phyloP scores from a whole-genome alignment of 2,888 invertebrate genomes.

The Conops quadrifasciatus region DNA sequence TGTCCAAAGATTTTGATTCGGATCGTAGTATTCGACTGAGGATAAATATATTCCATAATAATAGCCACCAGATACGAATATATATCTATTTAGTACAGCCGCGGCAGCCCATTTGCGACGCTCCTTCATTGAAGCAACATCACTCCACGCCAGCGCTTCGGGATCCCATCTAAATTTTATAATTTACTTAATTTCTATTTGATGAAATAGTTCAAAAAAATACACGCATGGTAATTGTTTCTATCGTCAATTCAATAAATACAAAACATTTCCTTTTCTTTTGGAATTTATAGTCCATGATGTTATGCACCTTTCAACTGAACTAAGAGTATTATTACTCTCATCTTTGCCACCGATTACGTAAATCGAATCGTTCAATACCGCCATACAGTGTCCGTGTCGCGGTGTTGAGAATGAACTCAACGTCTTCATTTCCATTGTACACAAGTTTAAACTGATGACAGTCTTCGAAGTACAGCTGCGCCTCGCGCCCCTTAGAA shows the following conservation, averaged over 20 bases:
- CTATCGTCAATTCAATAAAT: too few relatives aligned
- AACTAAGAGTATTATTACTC: not conserved
- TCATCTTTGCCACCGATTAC: not conserved
- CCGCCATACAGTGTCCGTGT: not conserved
- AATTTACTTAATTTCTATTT: too few relatives aligned
- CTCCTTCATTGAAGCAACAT: not conserved
- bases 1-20: too few relatives aligned
- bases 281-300: not conserved
- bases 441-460: not conserved
- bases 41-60: too few relatives aligned
- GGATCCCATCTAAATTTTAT: too few relatives aligned
- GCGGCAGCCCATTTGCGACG: not conserved
- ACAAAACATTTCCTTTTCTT: too few relatives aligned
- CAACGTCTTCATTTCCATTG: not conserved
- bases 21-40: too few relatives aligned
- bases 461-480: not conserved
- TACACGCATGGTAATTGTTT: too few relatives aligned
- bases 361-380: not conserved
- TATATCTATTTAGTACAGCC: too few relatives aligned
- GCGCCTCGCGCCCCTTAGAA: not conserved
- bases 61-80: too few relatives aligned
- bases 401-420: not conserved
- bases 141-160: too few relatives aligned
- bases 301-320: not conserved
- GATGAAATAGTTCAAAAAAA: too few relatives aligned